Percentiles rank a stretch among this genome's conserved stretches.
Evolutionary conservation across 2,113 vertebrate species (phyloP).

Genomic region (Corydoras sp.): DNA sequence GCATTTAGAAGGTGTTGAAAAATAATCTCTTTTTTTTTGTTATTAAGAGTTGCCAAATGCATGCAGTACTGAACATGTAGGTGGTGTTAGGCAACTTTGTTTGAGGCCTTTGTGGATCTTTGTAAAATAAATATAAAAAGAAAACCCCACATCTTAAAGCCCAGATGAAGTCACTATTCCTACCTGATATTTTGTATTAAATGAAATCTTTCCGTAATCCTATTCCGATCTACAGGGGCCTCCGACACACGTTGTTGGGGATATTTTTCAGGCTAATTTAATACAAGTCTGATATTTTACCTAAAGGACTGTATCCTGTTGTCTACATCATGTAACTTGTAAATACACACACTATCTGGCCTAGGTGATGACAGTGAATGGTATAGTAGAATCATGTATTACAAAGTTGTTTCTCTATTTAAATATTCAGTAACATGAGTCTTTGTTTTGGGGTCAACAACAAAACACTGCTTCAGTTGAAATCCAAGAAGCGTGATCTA

Average conservation of each 20-base stretch:
- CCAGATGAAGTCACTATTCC: too few species aligned
- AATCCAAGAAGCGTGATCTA: slow-evolving; percentile 75
- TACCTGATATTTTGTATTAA: too few species aligned
- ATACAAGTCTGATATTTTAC: slow-evolving; percentile 38
- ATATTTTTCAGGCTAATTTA: slow-evolving; percentile 34
- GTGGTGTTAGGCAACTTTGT: not conserved
- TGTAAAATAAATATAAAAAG: too few species aligned
- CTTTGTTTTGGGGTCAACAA: slow-evolving; percentile 68
- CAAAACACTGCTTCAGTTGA: slow-evolving; percentile 80
- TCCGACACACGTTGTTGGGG: slow-evolving; percentile 33
- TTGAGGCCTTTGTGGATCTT: not conserved
- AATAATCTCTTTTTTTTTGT: not conserved
- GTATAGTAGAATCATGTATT: too few species aligned
- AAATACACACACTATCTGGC: too few species aligned
- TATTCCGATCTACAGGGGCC: slow-evolving; percentile 2
- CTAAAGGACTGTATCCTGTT: slow-evolving; percentile 10
- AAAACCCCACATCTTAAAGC: too few species aligned
- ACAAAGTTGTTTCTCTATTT: slow-evolving; percentile 62
- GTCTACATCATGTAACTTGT: too few species aligned
- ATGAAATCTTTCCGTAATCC: not conserved
- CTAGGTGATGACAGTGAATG: too few species aligned
- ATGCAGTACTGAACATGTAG: not conserved
- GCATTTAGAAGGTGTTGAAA: slow-evolving; percentile 3
- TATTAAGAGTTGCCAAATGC: not conserved
- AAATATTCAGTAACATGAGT: slow-evolving; percentile 68